These are phyloP conservation scores for Graptemys geographica DNA, from an alignment of 2,797 vertebrate genomes.

Conservation along the genomic window DNA sequence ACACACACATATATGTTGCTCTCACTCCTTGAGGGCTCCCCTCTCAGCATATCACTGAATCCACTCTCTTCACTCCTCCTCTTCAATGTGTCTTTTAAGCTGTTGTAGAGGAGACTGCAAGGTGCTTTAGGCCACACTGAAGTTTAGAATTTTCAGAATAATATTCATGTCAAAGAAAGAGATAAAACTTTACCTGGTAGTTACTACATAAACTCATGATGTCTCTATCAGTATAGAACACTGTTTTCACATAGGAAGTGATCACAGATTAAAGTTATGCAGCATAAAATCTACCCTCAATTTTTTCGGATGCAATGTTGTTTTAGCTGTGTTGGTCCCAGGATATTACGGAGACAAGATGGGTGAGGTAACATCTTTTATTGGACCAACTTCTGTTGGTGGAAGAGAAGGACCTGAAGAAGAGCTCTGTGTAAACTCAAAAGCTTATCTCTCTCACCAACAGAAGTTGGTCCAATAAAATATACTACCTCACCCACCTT, in stretches of 20 bases:
- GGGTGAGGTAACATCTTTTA: not conserved
- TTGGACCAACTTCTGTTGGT: not conserved
- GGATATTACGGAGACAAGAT: not conserved
- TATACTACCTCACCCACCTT: not conserved
- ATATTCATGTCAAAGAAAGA: not conserved
- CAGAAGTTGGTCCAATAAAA: not conserved
- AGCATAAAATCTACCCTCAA: not conserved
- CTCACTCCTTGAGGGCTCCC: not conserved
- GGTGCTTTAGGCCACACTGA: not conserved
- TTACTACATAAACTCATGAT: not conserved
- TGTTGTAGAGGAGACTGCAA: not conserved
- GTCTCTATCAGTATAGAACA: not conserved
- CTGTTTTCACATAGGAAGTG: not conserved
- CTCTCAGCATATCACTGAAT: not conserved
- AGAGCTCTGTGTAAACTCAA: not conserved
- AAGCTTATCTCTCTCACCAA: not conserved
- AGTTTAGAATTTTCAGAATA: not conserved
- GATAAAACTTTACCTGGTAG: fast-evolving
- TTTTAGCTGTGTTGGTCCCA: not conserved
- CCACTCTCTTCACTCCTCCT: fast-evolving
- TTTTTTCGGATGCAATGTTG: not conserved
- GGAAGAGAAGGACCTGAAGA: not conserved
- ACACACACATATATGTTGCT: not conserved
- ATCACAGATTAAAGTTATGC: not conserved
- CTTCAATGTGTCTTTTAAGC: fast-evolving